These are phyloP conservation scores for Bufotes viridis DNA, from an alignment of 2,797 vertebrate species.

Conservation along the genomic window DNA sequence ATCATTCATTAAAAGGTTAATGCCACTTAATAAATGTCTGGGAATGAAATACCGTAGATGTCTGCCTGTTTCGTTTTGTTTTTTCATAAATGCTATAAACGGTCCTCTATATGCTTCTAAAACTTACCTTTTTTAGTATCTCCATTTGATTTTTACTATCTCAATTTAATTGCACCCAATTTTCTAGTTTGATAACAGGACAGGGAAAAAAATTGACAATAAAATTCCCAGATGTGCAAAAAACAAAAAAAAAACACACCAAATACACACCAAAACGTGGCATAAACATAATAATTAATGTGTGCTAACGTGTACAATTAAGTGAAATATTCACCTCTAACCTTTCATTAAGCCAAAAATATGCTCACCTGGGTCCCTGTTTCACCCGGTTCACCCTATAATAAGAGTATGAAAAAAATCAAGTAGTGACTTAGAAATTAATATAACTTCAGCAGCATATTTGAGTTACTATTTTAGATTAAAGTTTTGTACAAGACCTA, in stretches of 20 bases:
- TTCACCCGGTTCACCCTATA: conserved; percentile 84
- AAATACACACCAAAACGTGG: not conserved
- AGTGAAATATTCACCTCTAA: no score
- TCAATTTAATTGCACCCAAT: no score
- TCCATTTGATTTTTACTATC: no score
- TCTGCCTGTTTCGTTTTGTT: not conserved
- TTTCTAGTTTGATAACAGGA: no score
- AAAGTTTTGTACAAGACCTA: not conserved
- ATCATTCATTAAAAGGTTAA: not conserved
- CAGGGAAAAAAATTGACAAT: no score
- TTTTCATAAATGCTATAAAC: not conserved
- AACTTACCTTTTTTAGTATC: no score
- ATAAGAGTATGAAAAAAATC: conserved; percentile 33
- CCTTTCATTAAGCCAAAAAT: not conserved
- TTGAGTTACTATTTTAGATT: not conserved
- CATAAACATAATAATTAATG: not conserved
- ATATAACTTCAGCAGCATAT: no score
- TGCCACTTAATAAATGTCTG: not conserved
- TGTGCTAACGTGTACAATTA: no score
- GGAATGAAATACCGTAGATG: not conserved
- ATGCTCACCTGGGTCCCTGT: conserved; percentile 79
- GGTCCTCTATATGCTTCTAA: not conserved
- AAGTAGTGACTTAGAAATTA: not conserved
- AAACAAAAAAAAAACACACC: no score
- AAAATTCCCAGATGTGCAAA: no score